Evolutionary conservation across 2,888 invertebrate genomes (phyloP).

Genomic region (Rhabditoides inermis): DNA sequence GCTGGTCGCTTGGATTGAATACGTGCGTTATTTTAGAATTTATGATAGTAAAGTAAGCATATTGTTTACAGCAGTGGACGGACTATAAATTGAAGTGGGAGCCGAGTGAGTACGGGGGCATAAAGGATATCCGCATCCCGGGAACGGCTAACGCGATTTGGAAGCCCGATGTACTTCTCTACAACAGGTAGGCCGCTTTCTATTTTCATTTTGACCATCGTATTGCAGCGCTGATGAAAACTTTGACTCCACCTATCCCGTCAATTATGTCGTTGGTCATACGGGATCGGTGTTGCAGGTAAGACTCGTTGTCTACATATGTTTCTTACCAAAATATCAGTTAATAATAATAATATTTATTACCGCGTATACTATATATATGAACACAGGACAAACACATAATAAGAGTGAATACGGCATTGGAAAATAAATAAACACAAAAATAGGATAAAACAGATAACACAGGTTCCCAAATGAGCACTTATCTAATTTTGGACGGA

Average conservation of each 20-base stretch:
- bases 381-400: too few species aligned
- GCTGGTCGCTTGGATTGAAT: constrained; percentile 40
- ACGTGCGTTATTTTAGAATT: constrained; percentile 12
- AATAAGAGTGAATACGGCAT: too few species aligned
- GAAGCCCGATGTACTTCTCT: constrained; percentile 37
- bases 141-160: constrained; percentile 35
- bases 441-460: too few species aligned
- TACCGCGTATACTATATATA: too few species aligned
- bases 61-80: constrained; percentile 22
- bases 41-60: background rate
- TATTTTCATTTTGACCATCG: background rate
- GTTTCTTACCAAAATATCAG: too few species aligned
- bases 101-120: constrained; percentile 35
- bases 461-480: too few species aligned
- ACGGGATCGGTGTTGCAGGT: constrained; percentile 91
- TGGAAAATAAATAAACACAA: too few species aligned
- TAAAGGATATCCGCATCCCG: constrained; percentile 36
- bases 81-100: constrained; percentile 42
- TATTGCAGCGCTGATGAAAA: constrained; percentile 32
- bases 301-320: too few species aligned
- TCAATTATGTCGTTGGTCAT: constrained; percentile 67
- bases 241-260: constrained; percentile 42
- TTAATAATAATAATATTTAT: too few species aligned
- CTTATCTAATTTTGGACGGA: too few species aligned
- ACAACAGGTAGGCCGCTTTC: constrained; percentile 22